Percentiles rank a stretch among this genome's conserved stretches.
phyloP scores from a whole-genome alignment of 2,888 invertebrate species.

The Synergus gifuensis region DNA sequence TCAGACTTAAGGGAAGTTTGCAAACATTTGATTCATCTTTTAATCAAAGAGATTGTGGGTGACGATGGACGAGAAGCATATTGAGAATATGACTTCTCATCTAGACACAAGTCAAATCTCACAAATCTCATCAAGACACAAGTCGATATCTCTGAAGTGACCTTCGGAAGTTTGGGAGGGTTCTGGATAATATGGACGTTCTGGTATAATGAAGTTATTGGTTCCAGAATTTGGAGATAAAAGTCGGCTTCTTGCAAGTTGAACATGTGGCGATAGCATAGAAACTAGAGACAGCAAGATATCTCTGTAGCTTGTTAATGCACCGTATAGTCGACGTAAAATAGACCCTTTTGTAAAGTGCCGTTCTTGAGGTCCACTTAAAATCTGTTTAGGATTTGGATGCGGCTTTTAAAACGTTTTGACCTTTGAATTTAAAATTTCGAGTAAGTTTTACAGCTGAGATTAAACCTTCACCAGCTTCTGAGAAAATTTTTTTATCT shows the following conservation, averaged over 20 bases:
- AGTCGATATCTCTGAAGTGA: conserved; percentile 36
- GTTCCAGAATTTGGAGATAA: conserved; percentile 26
- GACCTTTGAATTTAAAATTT: neutral
- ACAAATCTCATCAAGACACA: conserved; percentile 15
- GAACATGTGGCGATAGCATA: conserved; percentile 28
- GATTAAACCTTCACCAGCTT: neutral
- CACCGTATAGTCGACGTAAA: conserved; percentile 35
- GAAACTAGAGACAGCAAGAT: neutral
- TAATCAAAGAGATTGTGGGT: conserved; percentile 14
- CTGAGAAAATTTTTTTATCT: neutral
- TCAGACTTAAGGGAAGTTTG: conserved; percentile 31
- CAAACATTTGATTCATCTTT: conserved; percentile 26
- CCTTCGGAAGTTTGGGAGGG: neutral
- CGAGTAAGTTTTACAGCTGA: neutral
- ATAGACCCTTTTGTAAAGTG: conserved; percentile 30
- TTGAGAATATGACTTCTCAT: conserved; percentile 21
- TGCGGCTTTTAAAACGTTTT: neutral
- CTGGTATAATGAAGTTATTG: conserved; percentile 35
- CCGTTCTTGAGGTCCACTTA: conserved; percentile 20
- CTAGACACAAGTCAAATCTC: conserved; percentile 5
- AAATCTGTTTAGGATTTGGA: conserved; percentile 26
- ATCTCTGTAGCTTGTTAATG: conserved; percentile 18
- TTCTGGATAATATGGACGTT: conserved; percentile 22
- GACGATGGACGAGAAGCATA: conserved; percentile 28
- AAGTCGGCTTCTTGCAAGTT: conserved; percentile 34